Conservation (phyloP, 2,797 vertebrate genomes). For the Darevskia mixta region DNA sequence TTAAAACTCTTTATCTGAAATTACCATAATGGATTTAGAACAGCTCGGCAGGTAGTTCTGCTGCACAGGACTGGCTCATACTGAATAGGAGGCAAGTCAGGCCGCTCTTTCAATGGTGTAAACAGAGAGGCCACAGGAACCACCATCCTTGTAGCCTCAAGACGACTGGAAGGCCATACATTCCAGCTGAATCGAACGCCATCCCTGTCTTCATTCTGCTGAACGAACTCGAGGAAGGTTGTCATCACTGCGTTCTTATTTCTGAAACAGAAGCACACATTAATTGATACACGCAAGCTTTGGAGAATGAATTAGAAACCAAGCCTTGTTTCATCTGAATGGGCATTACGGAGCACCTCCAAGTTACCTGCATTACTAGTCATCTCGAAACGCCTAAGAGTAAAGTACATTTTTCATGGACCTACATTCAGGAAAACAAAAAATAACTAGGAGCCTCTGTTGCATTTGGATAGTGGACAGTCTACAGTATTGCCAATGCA, state of each 20-base stretch:
- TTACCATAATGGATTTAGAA: conserved; percentile 97
- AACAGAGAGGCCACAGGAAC: conserved; percentile 93
- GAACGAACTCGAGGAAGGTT: conserved; percentile 96
- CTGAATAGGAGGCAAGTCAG: conserved; percentile 94
- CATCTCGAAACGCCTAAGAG: neutral
- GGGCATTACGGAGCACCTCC: neutral
- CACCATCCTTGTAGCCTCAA: conserved; percentile 97
- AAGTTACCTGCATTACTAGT: neutral
- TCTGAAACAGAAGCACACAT: conserved; percentile 67
- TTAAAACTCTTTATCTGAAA: neutral
- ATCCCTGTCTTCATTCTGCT: conserved; percentile 96
- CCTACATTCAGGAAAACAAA: conserved; percentile 23
- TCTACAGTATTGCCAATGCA: conserved; percentile 22
- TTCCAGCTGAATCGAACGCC: conserved; percentile 98
- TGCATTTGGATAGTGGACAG: neutral
- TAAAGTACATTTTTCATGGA: neutral
- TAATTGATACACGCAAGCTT: conserved; percentile 24
- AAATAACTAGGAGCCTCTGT: neutral
- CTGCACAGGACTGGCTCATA: conserved; percentile 97
- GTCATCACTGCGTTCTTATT: conserved; percentile 83
- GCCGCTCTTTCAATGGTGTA: conserved; percentile 91
- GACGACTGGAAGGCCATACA: conserved; percentile 96
- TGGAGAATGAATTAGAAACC: conserved; percentile 34
- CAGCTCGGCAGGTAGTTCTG: conserved; percentile 93
- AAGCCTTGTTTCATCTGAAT: conserved; percentile 7